phyloP scores from a whole-genome alignment of 2,113 vertebrate genomes.

The Rattus rattus region DNA sequence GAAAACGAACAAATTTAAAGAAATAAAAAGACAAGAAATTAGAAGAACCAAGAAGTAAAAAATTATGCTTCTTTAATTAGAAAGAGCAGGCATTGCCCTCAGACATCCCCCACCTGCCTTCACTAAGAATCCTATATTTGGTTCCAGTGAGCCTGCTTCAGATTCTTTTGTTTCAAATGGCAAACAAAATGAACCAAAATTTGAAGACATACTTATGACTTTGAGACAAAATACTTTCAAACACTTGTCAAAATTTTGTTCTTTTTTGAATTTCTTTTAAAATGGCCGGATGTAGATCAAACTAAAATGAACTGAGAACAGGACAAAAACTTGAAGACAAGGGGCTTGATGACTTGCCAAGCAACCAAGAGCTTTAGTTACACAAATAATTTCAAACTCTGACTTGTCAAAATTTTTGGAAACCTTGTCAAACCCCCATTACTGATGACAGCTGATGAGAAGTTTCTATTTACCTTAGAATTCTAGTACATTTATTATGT shows the following conservation, averaged over 20 bases:
- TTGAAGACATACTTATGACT: not conserved
- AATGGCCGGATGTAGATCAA: too few species aligned
- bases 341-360: too few species aligned
- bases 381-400: too few species aligned
- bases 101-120: not conserved
- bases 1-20: constrained; percentile 51
- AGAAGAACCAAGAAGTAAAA: constrained; percentile 40
- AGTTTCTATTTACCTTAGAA: constrained; percentile 1
- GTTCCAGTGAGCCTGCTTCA: not conserved
- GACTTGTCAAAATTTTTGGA: not conserved
- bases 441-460: not conserved
- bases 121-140: constrained; percentile 20
- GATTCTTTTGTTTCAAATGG: not conserved
- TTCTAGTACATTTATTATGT: not conserved
- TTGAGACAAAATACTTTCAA: constrained; percentile 19
- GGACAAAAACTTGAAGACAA: too few species aligned
- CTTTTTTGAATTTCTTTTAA: too few species aligned
- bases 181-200: constrained; percentile 20
- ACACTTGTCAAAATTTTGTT: not conserved
- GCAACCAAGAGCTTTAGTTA: too few species aligned
- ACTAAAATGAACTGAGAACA: too few species aligned
- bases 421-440: not conserved
- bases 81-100: constrained; percentile 22
- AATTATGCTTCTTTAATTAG: constrained; percentile 64
- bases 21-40: constrained; percentile 57